Conservation (phyloP, 2,113 vertebrate genomes). For the Cynopterus brachyotis region DNA sequence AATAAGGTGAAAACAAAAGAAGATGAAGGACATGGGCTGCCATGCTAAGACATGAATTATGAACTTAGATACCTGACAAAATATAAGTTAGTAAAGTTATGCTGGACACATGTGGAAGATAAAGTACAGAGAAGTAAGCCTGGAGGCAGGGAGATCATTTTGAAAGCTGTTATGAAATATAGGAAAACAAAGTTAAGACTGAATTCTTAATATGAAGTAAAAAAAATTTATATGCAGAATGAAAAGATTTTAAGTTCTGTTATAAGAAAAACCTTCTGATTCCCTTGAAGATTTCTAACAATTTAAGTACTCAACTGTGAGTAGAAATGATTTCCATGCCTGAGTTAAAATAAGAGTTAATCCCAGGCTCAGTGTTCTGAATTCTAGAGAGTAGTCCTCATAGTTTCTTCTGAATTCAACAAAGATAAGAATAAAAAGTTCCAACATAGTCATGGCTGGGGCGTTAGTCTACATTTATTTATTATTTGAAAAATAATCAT, state of each 20-base stretch:
- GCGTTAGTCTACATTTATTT: background rate
- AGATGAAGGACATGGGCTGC: background rate
- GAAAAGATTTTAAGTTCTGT: background rate
- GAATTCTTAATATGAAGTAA: background rate
- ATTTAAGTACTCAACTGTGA: background rate
- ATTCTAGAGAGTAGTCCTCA: background rate
- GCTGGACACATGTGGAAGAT: background rate
- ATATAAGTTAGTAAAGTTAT: background rate
- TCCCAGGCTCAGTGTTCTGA: background rate
- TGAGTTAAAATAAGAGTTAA: background rate
- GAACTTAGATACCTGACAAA: background rate
- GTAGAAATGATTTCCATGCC: background rate
- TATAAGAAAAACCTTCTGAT: background rate
- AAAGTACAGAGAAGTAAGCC: background rate
- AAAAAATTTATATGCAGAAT: background rate
- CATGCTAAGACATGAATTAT: background rate
- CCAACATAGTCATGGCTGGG: background rate
- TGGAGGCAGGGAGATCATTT: background rate
- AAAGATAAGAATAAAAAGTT: background rate
- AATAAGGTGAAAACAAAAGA: background rate
- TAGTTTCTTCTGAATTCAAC: background rate
- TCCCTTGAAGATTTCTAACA: background rate
- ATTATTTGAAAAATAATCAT: background rate
- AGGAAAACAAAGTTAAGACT: background rate
- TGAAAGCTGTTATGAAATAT: background rate